These are phyloP conservation scores for Lysiphlebus fabarum DNA, from an alignment of 1,140 invertebrate genomes.

Conservation along the genomic window DNA sequence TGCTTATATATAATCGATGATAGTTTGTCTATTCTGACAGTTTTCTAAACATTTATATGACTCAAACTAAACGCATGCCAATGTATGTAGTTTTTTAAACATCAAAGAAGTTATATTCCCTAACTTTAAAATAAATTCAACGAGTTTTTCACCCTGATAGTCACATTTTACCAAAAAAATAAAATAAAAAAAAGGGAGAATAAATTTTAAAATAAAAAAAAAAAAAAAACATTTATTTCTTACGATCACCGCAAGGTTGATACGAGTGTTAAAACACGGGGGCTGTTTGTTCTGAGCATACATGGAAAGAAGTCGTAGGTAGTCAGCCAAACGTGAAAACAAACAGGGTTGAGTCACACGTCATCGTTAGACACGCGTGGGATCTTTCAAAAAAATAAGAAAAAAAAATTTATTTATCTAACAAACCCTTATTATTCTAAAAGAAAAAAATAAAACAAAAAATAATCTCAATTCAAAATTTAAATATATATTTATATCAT, in stretches of 20 bases:
- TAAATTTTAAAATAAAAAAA: constrained; percentile 4
- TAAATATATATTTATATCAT: no score
- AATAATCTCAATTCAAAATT: no score
- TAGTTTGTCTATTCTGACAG: no score
- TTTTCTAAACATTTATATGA: no score
- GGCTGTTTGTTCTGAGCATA: constrained; percentile 43
- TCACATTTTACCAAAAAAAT: no score
- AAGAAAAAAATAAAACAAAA: no score
- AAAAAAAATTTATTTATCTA: not conserved
- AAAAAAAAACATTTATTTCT: not conserved
- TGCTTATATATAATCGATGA: no score
- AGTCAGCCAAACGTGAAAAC: constrained; percentile 44
- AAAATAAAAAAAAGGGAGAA: constrained; percentile 3
- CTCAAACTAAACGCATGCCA: no score
- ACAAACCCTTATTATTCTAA: not conserved
- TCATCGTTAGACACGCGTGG: no score
- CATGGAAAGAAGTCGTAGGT: constrained; percentile 29
- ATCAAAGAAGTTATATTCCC: not conserved
- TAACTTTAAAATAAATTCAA: constrained; percentile 1
- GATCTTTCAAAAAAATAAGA: no score
- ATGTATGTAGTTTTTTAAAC: no score
- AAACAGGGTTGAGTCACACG: constrained; percentile 37
- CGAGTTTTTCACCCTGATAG: no score
- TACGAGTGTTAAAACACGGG: constrained; percentile 41
- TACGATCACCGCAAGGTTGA: constrained; percentile 28